A percentile compares a stretch with the other conserved stretches of the same genome.
These are phyloP conservation scores for Ernsta delagoae DNA, from an alignment of 2,888 invertebrate species.

Conservation along the genomic window DNA sequence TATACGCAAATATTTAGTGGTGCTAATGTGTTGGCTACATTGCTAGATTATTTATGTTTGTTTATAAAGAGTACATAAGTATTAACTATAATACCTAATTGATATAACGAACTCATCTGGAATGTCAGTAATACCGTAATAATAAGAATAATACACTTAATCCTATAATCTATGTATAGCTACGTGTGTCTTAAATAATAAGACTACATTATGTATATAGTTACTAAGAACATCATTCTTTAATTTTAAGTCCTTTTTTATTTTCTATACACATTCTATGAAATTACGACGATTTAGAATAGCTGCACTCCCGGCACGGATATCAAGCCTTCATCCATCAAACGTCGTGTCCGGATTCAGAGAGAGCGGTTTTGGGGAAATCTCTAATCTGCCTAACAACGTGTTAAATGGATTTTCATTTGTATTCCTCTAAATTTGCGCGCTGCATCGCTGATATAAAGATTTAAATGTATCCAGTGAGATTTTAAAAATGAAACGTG, in stretches of 20 bases:
- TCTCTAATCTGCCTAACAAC: constrained; percentile 21
- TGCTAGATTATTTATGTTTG: too few relatives aligned
- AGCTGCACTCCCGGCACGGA: constrained; percentile 14
- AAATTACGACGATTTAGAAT: neutral
- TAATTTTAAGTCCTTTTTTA: too few relatives aligned
- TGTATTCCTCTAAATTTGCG: constrained; percentile 17
- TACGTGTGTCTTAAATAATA: too few relatives aligned
- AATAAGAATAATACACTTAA: too few relatives aligned
- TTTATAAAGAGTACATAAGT: too few relatives aligned
- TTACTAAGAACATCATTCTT: too few relatives aligned
- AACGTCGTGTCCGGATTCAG: constrained; percentile 29
- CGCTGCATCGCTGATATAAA: neutral
- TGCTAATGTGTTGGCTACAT: too few relatives aligned
- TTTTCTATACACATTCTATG: neutral
- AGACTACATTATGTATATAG: too few relatives aligned
- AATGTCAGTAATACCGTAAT: too few relatives aligned
- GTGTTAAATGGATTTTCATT: constrained; percentile 32
- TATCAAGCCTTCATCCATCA: constrained; percentile 23
- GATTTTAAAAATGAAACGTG: neutral
- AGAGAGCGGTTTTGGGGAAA: constrained; percentile 23
- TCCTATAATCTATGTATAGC: too few relatives aligned
- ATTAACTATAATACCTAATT: too few relatives aligned
- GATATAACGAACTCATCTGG: too few relatives aligned
- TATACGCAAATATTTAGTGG: constrained; percentile 15
- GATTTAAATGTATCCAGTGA: neutral